Percentiles rank a stretch among this genome's conserved stretches.
These are phyloP conservation scores for Carcharodon carcharias DNA, from an alignment of 2,797 vertebrate genomes.

Conservation along the genomic window DNA sequence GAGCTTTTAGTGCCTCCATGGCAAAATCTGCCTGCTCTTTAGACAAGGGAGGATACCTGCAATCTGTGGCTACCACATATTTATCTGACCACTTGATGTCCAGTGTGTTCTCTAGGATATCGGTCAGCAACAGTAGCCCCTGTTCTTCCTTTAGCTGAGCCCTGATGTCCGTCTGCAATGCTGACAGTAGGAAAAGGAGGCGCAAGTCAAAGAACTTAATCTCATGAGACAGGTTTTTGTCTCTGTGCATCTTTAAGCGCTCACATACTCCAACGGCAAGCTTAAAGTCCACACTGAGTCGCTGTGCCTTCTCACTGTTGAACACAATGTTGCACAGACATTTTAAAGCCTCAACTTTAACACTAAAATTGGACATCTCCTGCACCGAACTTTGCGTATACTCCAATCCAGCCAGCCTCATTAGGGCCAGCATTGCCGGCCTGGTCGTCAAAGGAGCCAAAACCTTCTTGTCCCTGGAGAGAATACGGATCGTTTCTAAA, in stretches of 20 bases:
- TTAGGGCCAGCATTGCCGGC: conserved; percentile 80
- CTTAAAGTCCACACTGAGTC: conserved; percentile 81
- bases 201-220: conserved; percentile 90
- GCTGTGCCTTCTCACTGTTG: conserved; percentile 84
- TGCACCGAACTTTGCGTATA: conserved; percentile 57
- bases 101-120: conserved; percentile 81
- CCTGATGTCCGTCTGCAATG: conserved; percentile 77
- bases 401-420: conserved; percentile 69
- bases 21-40: conserved; percentile 76
- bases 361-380: conserved; percentile 63
- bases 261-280: conserved; percentile 75
- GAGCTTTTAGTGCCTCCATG: conserved; percentile 88
- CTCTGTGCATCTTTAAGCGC: conserved; percentile 63
- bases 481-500: conserved; percentile 87
- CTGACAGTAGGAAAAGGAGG: conserved; percentile 88
- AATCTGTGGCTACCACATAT: conserved; percentile 68
- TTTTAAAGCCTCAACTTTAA: conserved; percentile 91
- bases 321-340: conserved; percentile 95
- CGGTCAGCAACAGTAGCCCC: conserved; percentile 73
- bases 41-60: conserved; percentile 63
- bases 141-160: conserved; percentile 68
- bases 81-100: conserved; percentile 78
- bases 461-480: conserved; percentile 88
- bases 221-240: conserved; percentile 65
- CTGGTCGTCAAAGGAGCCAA: conserved; percentile 83